Percentiles rank a stretch among this genome's conserved stretches.
Conservation (phyloP, 2,888 invertebrate genomes). For the Hemistola chrysoprasaria region DNA sequence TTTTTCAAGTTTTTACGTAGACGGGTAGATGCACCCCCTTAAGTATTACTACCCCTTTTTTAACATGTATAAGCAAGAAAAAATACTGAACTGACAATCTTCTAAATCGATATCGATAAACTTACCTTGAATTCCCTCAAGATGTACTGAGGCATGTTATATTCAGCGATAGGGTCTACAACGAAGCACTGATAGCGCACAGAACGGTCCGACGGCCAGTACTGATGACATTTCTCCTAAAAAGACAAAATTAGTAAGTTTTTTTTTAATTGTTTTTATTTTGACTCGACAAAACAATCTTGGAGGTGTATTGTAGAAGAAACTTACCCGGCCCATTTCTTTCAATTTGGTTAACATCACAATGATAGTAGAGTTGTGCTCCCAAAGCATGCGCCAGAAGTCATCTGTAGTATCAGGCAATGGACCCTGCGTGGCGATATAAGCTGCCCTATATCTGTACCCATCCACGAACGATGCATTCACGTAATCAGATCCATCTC, state of each 20-base stretch:
- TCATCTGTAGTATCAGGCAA: slow-evolving; percentile 98
- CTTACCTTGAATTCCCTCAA: slow-evolving; percentile 96
- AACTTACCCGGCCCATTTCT: slow-evolving; percentile 96
- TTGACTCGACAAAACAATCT: not conserved
- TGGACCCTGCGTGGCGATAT: slow-evolving; percentile 99
- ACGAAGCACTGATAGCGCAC: slow-evolving; percentile 99
- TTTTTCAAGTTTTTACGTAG: too few relatives aligned
- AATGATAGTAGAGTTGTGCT: slow-evolving; percentile 99
- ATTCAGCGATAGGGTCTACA: slow-evolving; percentile 99
- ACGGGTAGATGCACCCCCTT: too few relatives aligned
- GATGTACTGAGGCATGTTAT: slow-evolving; percentile 99
- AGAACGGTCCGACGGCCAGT: slow-evolving; percentile 99
- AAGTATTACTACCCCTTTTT: too few relatives aligned
- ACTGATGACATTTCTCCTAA: slow-evolving; percentile 99
- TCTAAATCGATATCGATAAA: slow-evolving; percentile 17
- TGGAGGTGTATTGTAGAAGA: not conserved
- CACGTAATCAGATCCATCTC: slow-evolving; percentile 99
- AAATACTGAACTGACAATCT: slow-evolving; percentile 6
- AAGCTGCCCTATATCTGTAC: slow-evolving; percentile 95
- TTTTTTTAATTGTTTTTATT: too few relatives aligned
- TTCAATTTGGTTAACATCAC: slow-evolving; percentile 99
- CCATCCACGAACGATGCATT: slow-evolving; percentile 99
- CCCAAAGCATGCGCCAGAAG: slow-evolving; percentile 99
- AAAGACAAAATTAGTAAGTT: slow-evolving; percentile 35
- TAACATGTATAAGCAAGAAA: too few relatives aligned